Percentiles rank a stretch among this genome's conserved stretches.
phyloP scores from a whole-genome alignment of 2,797 vertebrate species.

The Cryptoprocta ferox region DNA sequence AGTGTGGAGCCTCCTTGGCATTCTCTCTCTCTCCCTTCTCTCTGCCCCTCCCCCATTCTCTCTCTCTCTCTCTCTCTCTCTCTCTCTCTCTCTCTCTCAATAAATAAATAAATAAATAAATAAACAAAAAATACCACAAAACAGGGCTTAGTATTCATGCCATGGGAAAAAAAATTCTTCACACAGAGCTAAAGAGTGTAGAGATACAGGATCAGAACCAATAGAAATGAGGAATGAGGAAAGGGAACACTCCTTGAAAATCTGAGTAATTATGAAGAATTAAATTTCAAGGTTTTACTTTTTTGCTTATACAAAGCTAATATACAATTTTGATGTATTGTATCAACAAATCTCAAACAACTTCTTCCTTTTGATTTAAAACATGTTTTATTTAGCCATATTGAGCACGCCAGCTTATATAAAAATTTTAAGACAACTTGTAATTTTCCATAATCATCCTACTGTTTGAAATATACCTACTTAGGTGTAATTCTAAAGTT shows the following conservation, averaged over 20 bases:
- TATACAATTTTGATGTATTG: accelerated
- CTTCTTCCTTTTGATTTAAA: neutral
- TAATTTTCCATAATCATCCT: slow-evolving; percentile 38
- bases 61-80: too few species aligned
- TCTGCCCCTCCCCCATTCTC: too few species aligned
- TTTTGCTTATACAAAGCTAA: slow-evolving; percentile 20
- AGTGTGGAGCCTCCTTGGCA: too few species aligned
- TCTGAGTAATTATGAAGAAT: slow-evolving; percentile 35
- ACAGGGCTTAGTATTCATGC: neutral
- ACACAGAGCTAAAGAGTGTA: neutral
- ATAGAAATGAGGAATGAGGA: neutral
- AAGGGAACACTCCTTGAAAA: neutral
- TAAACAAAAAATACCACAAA: neutral
- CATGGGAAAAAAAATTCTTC: neutral
- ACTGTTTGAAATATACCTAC: slow-evolving; percentile 53
- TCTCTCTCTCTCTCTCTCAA: too few species aligned
- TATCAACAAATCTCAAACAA: slow-evolving; percentile 5
- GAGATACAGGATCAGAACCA: neutral
- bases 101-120: too few species aligned
- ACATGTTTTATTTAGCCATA: slow-evolving; percentile 66
- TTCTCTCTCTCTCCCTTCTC: too few species aligned
- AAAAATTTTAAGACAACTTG: slow-evolving; percentile 50
- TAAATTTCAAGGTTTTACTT: slow-evolving; percentile 32
- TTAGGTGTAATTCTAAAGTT: slow-evolving; percentile 57
- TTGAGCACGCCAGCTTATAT: neutral